Evolutionary conservation across 2,888 invertebrate species (phyloP), one percentile per base, ranked within the genome.

Genomic region (Scelioninae gen. 2): DNA sequence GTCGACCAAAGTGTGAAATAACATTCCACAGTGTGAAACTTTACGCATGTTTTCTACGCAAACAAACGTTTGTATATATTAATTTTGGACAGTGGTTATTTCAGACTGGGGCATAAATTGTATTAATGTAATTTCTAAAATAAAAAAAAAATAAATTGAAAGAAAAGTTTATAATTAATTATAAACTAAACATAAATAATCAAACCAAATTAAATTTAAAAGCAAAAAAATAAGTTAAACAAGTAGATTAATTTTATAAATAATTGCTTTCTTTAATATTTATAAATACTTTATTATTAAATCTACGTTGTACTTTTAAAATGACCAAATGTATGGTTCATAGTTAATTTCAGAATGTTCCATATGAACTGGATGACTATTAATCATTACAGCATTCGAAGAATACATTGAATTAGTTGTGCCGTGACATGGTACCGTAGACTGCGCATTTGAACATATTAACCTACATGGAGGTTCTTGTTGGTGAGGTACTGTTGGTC

Each of bases 281-380:
- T 46, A 55, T 55, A 55, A 55, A 55, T 57, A 50, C 4, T 43
- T 63, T 67, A 31, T 67, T 50, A 9, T 50, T 55, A 48, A 39
- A 39, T 37, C 22, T 61, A 55, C 41, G 61, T 69, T 58, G 46
- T 55, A 41, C 33, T 50, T 75, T 78, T 81, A 85, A 73, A 85
- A 86, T 60, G 82, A 85, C 86, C 86, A 86, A 53, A 86, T 85
- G 45, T 85, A 86, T 4, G 85, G 85, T 75, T 86, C 86, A 55
- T 85, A 86, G 70, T 85, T 86, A 53, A 86, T 78, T 69, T 86
- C 85, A 0, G 83, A 76, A 68, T 85, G 86, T 41, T 86, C 85
- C 81, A 85, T 82, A 31, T 83, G 80, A 69, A 70, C 77, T 13
- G 82, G 45, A 31, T 85, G 83, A 74, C 48, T 78, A 50, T 76